A percentile compares a stretch with the other conserved stretches of the same genome.
Conservation (phyloP, 1,140 invertebrate species). For the Drosophila parvula region DNA sequence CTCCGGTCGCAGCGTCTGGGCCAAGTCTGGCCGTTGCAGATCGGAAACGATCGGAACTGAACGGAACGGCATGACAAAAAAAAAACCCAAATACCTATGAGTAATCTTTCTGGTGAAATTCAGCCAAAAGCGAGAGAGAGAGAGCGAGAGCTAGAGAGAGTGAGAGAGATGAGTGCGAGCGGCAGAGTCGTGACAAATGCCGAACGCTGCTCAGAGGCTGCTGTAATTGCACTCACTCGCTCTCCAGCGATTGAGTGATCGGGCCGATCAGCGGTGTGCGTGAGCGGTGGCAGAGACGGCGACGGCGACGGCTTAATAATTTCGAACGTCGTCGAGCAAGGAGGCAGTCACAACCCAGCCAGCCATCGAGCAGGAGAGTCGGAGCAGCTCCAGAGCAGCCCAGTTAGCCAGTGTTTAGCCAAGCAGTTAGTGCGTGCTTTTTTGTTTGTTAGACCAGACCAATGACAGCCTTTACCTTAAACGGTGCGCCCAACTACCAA, state of each 20-base stretch:
- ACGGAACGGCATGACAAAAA: not conserved
- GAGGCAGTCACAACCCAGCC: constrained; percentile 54
- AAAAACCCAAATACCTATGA: constrained; percentile 71
- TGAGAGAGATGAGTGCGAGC: not conserved
- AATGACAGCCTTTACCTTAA: constrained; percentile 54
- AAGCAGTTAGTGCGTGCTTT: constrained; percentile 6
- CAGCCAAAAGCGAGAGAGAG: constrained; percentile 32
- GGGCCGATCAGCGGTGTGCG: constrained; percentile 9
- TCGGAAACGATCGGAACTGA: constrained; percentile 3
- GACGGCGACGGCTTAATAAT: constrained; percentile 25
- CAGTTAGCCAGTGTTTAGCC: no score
- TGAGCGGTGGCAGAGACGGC: constrained; percentile 14
- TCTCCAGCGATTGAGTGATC: constrained; percentile 36
- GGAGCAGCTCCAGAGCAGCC: constrained; percentile 6
- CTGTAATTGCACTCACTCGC: constrained; percentile 38
- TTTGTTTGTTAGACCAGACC: constrained; percentile 11
- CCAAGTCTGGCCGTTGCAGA: constrained; percentile 23
- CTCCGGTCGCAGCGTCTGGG: constrained; percentile 9
- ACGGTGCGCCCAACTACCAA: constrained; percentile 33
- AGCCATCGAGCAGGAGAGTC: constrained; percentile 41
- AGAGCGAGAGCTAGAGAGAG: constrained; percentile 8
- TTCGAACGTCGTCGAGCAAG: constrained; percentile 31
- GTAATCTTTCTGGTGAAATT: constrained; percentile 83
- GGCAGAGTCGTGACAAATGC: constrained; percentile 43
- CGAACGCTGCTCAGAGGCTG: constrained; percentile 39